These are phyloP conservation scores for Tragelaphus strepsiceros DNA, from an alignment of 2,113 vertebrate species.

Conservation along the genomic window DNA sequence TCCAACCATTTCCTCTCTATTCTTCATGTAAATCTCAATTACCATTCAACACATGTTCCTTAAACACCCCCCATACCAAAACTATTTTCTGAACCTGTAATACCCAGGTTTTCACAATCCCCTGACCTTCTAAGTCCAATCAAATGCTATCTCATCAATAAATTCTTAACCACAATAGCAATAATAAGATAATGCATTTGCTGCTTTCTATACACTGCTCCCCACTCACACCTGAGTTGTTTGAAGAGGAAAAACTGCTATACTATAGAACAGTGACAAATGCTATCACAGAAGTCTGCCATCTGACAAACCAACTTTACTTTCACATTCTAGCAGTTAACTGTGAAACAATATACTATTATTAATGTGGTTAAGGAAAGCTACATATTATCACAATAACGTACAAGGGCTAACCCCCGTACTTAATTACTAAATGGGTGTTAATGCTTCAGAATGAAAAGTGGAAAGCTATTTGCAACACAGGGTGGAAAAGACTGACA, in stretches of 20 bases:
- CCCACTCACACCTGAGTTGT: background rate
- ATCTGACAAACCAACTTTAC: slow-evolving; percentile 6
- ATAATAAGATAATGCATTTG: background rate
- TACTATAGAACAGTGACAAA: background rate
- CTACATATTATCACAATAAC: background rate
- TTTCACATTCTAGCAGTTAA: background rate
- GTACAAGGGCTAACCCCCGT: background rate
- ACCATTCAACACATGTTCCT: background rate
- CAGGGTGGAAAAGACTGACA: background rate
- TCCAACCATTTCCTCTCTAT: background rate
- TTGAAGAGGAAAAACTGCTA: background rate
- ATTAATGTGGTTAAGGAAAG: background rate
- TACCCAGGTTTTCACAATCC: background rate
- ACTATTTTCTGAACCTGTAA: background rate
- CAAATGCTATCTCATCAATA: background rate
- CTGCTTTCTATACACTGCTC: background rate
- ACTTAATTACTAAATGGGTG: background rate
- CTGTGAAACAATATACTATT: background rate
- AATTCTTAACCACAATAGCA: background rate
- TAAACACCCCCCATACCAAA: background rate
- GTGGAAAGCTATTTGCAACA: background rate
- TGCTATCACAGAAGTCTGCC: background rate
- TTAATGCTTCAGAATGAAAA: slow-evolving; percentile 9
- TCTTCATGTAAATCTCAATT: background rate
- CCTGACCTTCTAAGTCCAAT: background rate